A percentile compares a stretch with the other conserved stretches of the same genome.
Evolutionary conservation across 1,140 invertebrate species (phyloP).

Genomic region (Leptinotarsa defecta): DNA sequence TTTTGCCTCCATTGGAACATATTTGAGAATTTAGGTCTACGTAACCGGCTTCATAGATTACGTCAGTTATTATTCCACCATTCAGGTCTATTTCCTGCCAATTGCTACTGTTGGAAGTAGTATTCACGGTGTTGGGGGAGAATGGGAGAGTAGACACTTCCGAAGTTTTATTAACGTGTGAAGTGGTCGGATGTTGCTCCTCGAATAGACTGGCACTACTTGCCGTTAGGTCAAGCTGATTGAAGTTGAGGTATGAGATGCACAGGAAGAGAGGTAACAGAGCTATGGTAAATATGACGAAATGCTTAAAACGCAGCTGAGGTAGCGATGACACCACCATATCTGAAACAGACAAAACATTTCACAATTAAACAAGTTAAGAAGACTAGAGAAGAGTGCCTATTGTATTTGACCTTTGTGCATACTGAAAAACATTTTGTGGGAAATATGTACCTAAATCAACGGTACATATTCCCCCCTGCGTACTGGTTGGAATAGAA

Average conservation of each 20-base stretch:
- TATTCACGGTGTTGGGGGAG: neutral
- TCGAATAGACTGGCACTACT: slow-evolving; percentile 31
- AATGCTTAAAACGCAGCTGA: slow-evolving; percentile 54
- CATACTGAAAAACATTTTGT: no score
- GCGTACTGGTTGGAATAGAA: no score
- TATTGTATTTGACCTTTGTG: no score
- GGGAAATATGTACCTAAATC: no score
- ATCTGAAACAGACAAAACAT: slow-evolving; percentile 38
- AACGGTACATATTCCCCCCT: no score
- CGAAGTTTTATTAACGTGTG: slow-evolving; percentile 32
- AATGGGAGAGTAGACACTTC: slow-evolving; percentile 28
- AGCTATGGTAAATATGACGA: slow-evolving; percentile 47
- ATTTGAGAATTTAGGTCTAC: slow-evolving; percentile 65
- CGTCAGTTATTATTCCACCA: slow-evolving; percentile 53
- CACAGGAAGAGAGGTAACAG: slow-evolving; percentile 45
- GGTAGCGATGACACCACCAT: slow-evolving; percentile 54
- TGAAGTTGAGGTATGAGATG: slow-evolving; percentile 43
- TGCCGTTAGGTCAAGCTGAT: slow-evolving; percentile 42
- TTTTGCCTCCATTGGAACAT: slow-evolving; percentile 69
- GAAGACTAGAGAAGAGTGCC: no score
- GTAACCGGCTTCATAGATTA: slow-evolving; percentile 69
- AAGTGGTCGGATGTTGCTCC: slow-evolving; percentile 25
- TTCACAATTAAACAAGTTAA: no score
- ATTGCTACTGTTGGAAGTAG: neutral
- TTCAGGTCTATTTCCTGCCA: slow-evolving; percentile 14